These are phyloP conservation scores for Stomatorhinus ivindoensis DNA, from an alignment of 2,113 vertebrate species.

Conservation along the genomic window DNA sequence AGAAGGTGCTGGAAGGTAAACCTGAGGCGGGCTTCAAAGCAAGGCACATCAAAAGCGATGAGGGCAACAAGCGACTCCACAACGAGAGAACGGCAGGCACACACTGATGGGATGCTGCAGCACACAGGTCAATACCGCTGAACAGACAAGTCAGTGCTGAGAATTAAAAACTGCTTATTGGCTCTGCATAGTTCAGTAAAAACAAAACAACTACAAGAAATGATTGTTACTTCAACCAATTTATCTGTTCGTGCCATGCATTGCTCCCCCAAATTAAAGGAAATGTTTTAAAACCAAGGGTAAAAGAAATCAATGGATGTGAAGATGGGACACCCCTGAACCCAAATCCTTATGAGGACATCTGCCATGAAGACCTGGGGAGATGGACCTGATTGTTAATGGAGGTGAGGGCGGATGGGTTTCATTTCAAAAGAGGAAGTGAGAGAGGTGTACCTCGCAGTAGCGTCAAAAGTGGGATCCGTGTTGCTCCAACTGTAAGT, in stretches of 20 bases:
- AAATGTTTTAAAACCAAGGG: not conserved
- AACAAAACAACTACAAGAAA: not conserved
- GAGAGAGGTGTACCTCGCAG: constrained; percentile 70
- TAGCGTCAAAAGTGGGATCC: constrained; percentile 65
- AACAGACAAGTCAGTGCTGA: constrained; percentile 20
- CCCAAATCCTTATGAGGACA: not conserved
- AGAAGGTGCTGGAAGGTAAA: not conserved
- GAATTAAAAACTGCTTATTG: constrained; percentile 15
- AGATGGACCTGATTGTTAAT: constrained; percentile 8
- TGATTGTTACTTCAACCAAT: not conserved
- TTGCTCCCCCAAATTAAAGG: not conserved
- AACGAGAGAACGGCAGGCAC: constrained; percentile 21
- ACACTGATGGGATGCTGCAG: constrained; percentile 23
- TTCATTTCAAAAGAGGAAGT: constrained; percentile 37
- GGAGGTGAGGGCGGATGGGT: constrained; percentile 16
- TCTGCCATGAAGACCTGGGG: not conserved
- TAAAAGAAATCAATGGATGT: not conserved
- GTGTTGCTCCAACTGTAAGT: constrained; percentile 71
- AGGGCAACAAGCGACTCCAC: not conserved
- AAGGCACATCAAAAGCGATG: not conserved
- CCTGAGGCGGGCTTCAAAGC: not conserved
- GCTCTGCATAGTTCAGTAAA: not conserved
- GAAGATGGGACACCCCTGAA: not conserved
- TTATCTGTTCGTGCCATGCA: not conserved
- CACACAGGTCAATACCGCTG: not conserved